phyloP scores from a whole-genome alignment of 2,888 invertebrate genomes.

The Heteropelma amictum region DNA sequence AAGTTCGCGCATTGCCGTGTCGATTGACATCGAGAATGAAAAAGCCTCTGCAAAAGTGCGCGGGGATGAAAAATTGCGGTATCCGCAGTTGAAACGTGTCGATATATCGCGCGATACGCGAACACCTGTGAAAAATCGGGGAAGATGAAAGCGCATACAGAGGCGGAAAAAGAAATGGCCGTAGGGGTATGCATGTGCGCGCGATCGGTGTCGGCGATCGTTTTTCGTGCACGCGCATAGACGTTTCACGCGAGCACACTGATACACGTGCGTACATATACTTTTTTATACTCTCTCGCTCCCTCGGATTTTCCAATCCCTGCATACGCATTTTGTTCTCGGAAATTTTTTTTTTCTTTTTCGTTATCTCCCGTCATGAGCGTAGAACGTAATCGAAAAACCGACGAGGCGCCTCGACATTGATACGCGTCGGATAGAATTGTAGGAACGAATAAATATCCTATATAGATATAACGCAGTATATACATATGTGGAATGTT shows the following conservation, averaged over 20 bases:
- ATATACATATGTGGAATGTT: not conserved
- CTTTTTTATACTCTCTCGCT: slow-evolving; percentile 30
- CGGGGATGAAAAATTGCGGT: slow-evolving; percentile 3
- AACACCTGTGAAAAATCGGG: slow-evolving; percentile 13
- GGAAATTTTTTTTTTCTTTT: slow-evolving; percentile 36
- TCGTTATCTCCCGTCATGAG: slow-evolving; percentile 55
- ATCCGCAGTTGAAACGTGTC: not conserved
- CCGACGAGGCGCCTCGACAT: slow-evolving; percentile 48
- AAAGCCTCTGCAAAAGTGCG: not conserved
- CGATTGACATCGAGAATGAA: not conserved
- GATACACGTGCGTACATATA: not conserved
- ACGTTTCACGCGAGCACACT: slow-evolving; percentile 51
- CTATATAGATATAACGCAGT: not conserved
- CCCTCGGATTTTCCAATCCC: slow-evolving; percentile 26
- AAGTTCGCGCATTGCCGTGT: not conserved
- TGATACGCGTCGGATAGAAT: slow-evolving; percentile 54
- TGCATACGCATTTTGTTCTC: slow-evolving; percentile 33
- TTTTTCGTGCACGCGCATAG: too few relatives aligned
- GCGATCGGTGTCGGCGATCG: slow-evolving; percentile 61
- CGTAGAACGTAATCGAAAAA: slow-evolving; percentile 67
- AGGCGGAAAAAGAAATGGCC: not conserved
- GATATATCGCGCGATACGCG: not conserved
- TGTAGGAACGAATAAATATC: slow-evolving; percentile 27
- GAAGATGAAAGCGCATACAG: slow-evolving; percentile 44
- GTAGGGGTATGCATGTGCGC: slow-evolving; percentile 45